Base-by-base conservation (phyloP, 2,888 invertebrate genomes). In the Conomelus anceps region DNA sequence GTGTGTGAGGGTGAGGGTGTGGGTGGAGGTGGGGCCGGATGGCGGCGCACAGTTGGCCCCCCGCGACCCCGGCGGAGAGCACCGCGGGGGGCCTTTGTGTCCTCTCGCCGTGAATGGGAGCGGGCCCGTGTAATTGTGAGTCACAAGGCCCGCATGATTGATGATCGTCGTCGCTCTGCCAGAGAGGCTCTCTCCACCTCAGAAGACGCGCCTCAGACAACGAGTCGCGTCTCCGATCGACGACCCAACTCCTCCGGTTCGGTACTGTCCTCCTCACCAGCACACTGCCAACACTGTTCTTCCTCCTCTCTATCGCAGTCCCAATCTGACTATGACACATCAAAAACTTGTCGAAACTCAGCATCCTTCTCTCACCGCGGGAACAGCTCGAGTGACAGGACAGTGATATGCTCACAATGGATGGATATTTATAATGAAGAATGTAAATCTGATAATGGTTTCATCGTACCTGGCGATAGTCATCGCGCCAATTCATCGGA, bases 61-160 rank as follows among this genome's bases (percentile, higher is more conserved):
- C 86, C 86, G 24, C n/a, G 63, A 63, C n/a, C 11, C n/a, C n/a
- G 63, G n/a, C 1, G 63, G 63, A n/a, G 63, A 63, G 11, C 63
- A 13, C 86, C 29, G 26, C 86, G 86, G 86, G 26, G 86, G 86
- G 86, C 86, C 86, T 86, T 86, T 86, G 86, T 86, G 86, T 86
- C 86, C 86, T 26, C 23, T n/a, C n/a, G 63, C 63, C 24, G 22
- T 86, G 86, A 86, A 86, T 26, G 86, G 22, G 29, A 23, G 86
- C 23, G 85, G 23, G 85, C 26, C 26, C 22, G 26, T 24, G 86
- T 86, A 86, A 86, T 86, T 26, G 86, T 86, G 24, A 86, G 24
- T 86, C 86, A 23, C 63, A 63, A 63, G 24, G 23, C 11, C 24
- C 24, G 86, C 29, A n/a, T 86, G 86, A 86, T 86, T 86, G 86